Evolutionary conservation across 2,888 invertebrate species (phyloP), one percentile per base, ranked within the genome.

Genomic region (Hyppa rectilinea): DNA sequence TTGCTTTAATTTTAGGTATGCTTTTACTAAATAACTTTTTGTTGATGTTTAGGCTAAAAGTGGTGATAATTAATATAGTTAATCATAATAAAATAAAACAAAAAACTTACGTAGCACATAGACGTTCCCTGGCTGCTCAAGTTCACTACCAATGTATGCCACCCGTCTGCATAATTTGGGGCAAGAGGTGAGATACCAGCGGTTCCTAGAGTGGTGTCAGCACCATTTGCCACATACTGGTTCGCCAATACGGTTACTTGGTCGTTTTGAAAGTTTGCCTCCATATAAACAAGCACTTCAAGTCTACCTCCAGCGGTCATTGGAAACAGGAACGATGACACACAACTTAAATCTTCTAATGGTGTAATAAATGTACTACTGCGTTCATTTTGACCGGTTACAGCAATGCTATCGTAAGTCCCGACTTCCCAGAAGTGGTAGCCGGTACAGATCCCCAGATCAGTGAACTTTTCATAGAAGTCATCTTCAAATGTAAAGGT

Each of bases 251-350:
- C 65, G 6, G 86, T 81, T 7, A 94, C 64, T 50, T 86, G 85
- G 73, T 92, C 90, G 10, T 53, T 56, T 2, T 1, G 0, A 7
- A 66, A 62, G 0, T 31, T 36, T 7, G 88, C 82, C 17, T 87
- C 78, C 85, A 92, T 88, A 62, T 81, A 92, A 14, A 91, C 64
- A 52, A 87, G 86, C 3, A 90, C 82, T 87, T 93, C 90, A 4
- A 94, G 53, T 20, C 62, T 45, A 23, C 93, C 93, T 10, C 75
- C 74, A 12, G 82, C 69, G 4, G 83, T 56, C 87, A 93, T 87
- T 0, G 79, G 38, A 62, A 92, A 89, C 17, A 59, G 6, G 49
- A 84, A 85, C 14, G 88, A 87, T 6, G 88, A 83, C 4, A 81
- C 82, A 70, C 89, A 89, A 70, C 87, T 87, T 7, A 82, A 59